Conservation (phyloP, 2,113 vertebrate genomes). For the Bettongia penicillata region DNA sequence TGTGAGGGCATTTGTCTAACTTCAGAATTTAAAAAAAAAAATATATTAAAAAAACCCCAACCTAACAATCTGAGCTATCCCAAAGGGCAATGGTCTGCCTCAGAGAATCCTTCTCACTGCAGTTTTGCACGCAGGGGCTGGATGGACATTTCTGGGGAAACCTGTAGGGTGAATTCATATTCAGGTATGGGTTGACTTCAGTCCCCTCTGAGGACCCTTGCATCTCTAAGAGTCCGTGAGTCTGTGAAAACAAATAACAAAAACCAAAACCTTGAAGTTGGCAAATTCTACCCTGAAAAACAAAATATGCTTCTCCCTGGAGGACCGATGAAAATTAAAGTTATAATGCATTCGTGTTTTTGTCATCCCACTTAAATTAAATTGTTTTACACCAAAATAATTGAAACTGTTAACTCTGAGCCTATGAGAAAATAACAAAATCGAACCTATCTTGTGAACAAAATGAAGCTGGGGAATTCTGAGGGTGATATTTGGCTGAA, state of each 20-base stretch:
- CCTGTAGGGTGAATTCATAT: background rate
- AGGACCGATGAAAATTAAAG: background rate
- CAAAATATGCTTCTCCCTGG: background rate
- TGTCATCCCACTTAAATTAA: slow-evolving; percentile 4
- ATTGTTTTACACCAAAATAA: slow-evolving; percentile 5
- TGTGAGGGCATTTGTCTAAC: background rate
- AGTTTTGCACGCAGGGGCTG: background rate
- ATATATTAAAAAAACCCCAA: background rate
- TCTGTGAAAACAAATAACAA: background rate
- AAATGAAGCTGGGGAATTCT: background rate
- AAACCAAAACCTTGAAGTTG: background rate
- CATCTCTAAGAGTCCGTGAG: background rate
- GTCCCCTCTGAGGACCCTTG: background rate
- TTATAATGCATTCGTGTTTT: background rate
- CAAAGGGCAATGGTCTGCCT: background rate
- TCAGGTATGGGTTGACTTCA: background rate
- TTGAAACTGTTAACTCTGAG: background rate
- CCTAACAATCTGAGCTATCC: background rate
- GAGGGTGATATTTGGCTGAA: background rate
- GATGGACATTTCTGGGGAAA: background rate
- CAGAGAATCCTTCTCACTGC: background rate
- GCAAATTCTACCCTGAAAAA: background rate
- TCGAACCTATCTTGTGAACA: background rate
- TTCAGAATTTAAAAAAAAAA: background rate
- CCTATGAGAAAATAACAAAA: slow-evolving; percentile 3